These are phyloP conservation scores for Hyposmocoma kahamanoa DNA, from an alignment of 1,140 invertebrate species.

Conservation along the genomic window DNA sequence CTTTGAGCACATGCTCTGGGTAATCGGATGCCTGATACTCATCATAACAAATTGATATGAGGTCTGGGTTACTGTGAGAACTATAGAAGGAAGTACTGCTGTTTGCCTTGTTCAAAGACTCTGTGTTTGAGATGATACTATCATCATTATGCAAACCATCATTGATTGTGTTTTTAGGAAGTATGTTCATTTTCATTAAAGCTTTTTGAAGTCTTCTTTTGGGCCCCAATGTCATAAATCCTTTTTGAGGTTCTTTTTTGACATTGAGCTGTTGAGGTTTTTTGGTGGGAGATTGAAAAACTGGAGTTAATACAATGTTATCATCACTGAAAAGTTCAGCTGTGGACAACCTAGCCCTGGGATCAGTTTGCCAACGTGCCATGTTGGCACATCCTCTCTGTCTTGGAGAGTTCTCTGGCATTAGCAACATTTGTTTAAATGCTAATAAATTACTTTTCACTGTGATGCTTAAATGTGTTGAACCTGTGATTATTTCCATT, in stretches of 20 bases:
- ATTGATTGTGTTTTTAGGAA: slow-evolving; percentile 89
- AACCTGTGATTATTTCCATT: slow-evolving; percentile 92
- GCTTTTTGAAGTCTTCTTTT: slow-evolving; percentile 90
- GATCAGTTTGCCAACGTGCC: slow-evolving; percentile 77
- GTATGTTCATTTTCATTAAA: slow-evolving; percentile 92
- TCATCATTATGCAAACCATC: slow-evolving; percentile 77
- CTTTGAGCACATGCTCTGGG: slow-evolving; percentile 98
- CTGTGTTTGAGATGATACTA: slow-evolving; percentile 66
- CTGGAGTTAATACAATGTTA: slow-evolving; percentile 85
- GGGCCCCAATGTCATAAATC: slow-evolving; percentile 91
- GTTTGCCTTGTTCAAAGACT: slow-evolving; percentile 65
- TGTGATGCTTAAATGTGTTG: slow-evolving; percentile 96
- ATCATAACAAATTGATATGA: slow-evolving; percentile 87
- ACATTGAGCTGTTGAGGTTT: slow-evolving; percentile 80
- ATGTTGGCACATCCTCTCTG: slow-evolving; percentile 76
- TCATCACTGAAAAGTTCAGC: slow-evolving; percentile 81
- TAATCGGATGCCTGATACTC: slow-evolving; percentile 86
- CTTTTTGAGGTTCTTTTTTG: slow-evolving; percentile 82
- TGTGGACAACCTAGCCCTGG: slow-evolving; percentile 77
- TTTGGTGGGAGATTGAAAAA: slow-evolving; percentile 90
- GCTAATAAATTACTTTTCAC: slow-evolving; percentile 96
- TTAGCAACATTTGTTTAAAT: slow-evolving; percentile 89
- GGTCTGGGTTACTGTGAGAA: slow-evolving; percentile 93
- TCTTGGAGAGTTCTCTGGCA: slow-evolving; percentile 87
- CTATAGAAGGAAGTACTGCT: slow-evolving; percentile 78